Evolutionary conservation across 35 echinoderm and acorn worm genomes (phyloP).

Genomic region (Apostichopus japonicus): DNA sequence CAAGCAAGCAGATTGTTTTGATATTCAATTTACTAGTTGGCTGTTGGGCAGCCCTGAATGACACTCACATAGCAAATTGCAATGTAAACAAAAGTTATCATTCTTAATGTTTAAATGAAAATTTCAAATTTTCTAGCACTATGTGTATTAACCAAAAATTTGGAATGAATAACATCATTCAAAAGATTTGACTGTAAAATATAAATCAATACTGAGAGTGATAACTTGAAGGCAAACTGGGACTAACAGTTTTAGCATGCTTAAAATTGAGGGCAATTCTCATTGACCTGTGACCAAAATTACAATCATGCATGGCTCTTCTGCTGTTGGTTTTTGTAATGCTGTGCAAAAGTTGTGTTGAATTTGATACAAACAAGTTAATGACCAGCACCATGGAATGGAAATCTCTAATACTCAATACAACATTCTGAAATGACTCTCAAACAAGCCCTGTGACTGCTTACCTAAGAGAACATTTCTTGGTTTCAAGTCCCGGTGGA

Average conservation of each 20-base stretch:
- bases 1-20: background rate
- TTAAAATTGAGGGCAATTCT: background rate
- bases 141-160: too few species aligned
- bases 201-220: too few species aligned
- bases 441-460: background rate
- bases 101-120: too few species aligned
- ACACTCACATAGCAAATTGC: too few species aligned
- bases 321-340: background rate
- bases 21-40: background rate
- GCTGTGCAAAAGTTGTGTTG: background rate
- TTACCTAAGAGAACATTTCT: background rate
- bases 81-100: too few species aligned
- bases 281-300: background rate
- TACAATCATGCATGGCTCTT: background rate
- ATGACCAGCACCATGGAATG: background rate
- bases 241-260: too few species aligned
- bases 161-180: too few species aligned
- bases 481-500: background rate
- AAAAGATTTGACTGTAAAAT: too few species aligned
- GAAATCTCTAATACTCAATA: background rate
- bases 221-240: too few species aligned
- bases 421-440: background rate
- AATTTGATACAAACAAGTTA: background rate
- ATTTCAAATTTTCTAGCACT: too few species aligned
- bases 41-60: too few species aligned